Conservation (phyloP, 2,797 vertebrate species). For the Brachymystax lenok region DNA sequence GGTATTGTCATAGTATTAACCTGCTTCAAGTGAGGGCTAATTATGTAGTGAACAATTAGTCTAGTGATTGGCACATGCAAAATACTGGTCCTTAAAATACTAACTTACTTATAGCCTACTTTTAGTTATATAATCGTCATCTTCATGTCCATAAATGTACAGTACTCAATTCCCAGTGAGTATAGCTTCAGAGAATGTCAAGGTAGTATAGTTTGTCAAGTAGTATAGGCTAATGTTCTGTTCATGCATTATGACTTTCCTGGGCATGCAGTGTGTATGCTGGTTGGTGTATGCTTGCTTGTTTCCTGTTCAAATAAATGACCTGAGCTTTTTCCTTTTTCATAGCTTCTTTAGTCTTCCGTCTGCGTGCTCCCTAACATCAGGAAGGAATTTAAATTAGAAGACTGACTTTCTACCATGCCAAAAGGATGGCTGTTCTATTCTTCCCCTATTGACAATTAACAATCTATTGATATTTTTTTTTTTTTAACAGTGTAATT, state of each 20-base stretch:
- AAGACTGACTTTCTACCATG: constrained; percentile 80
- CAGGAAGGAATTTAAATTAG: constrained; percentile 89
- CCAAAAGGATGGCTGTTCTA: constrained; percentile 48
- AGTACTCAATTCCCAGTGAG: not conserved
- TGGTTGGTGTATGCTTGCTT: not conserved
- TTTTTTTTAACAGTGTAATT: constrained; percentile 62
- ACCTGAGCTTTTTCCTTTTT: constrained; percentile 65
- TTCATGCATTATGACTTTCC: not conserved
- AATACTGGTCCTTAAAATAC: not conserved
- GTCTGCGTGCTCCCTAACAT: constrained; percentile 83
- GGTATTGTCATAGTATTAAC: constrained; percentile 5
- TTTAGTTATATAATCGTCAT: not conserved
- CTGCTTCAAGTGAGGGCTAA: not conserved
- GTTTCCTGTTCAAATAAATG: constrained; percentile 19
- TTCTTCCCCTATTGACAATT: constrained; percentile 31
- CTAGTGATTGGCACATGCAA: not conserved
- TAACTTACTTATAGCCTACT: not conserved
- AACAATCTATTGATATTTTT: constrained; percentile 53
- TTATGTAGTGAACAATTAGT: not conserved
- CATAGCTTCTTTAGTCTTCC: constrained; percentile 89
- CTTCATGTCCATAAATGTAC: not conserved
- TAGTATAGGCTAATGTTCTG: not conserved
- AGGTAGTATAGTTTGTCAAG: not conserved
- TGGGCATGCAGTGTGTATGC: not conserved
- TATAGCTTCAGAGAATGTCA: not conserved